A percentile compares a stretch with the other conserved stretches of the same genome.
phyloP scores from a whole-genome alignment of 2,797 vertebrate species.

The Chloroceryle amazona region DNA sequence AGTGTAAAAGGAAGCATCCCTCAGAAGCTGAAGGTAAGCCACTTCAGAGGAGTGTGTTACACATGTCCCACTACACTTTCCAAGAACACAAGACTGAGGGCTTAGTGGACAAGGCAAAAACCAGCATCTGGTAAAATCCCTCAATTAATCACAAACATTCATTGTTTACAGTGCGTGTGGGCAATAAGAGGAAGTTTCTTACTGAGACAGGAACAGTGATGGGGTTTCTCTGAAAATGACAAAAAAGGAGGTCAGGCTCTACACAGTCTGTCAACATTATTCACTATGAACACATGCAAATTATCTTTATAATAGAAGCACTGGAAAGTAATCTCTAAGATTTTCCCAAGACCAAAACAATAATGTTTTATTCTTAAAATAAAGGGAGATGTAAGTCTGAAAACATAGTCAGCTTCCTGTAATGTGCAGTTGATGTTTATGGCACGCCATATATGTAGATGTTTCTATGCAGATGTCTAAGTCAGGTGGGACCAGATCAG shows the following conservation, averaged over 20 bases:
- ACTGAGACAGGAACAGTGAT: not conserved
- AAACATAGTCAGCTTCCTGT: not conserved
- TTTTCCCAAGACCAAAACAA: not conserved
- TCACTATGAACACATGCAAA: not conserved
- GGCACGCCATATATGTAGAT: not conserved
- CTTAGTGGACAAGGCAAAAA: not conserved
- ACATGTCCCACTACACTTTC: not conserved
- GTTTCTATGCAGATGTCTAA: not conserved
- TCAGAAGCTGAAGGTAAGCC: not conserved
- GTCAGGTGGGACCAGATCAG: not conserved
- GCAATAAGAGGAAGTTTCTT: not conserved
- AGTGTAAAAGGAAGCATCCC: not conserved
- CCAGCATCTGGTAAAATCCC: not conserved
- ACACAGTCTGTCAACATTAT: not conserved
- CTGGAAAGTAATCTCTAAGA: not conserved
- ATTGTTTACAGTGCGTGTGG: not conserved
- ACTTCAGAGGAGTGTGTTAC: not conserved
- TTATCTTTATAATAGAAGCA: not conserved
- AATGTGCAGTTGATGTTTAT: not conserved
- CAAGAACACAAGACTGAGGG: not conserved
- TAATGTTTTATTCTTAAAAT: not conserved
- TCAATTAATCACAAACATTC: not conserved
- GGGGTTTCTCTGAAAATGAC: not conserved
- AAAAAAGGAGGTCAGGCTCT: not conserved
- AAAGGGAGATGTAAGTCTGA: not conserved